Conservation (phyloP, 2,113 vertebrate species). For the Gobius niger region DNA sequence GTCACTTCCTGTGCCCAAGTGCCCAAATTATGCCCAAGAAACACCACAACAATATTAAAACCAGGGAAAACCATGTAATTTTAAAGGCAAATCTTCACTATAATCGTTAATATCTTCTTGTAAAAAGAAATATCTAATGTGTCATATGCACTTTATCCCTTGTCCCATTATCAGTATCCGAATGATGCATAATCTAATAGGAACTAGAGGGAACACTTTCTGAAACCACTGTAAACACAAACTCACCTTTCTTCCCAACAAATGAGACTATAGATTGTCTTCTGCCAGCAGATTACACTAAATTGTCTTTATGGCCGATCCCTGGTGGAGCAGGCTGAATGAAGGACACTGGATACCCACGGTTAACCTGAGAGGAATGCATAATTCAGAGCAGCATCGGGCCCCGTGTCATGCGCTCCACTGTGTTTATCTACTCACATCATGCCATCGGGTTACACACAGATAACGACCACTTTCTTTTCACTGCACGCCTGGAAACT, state of each 20-base stretch:
- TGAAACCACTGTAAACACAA: not conserved
- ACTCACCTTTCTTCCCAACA: not conserved
- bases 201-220: not conserved
- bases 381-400: conserved; percentile 89
- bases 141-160: not conserved
- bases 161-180: no score
- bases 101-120: no score
- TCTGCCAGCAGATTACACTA: not conserved
- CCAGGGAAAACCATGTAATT: no score
- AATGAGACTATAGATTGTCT: not conserved
- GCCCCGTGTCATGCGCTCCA: conserved; percentile 58
- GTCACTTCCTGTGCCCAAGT: no score
- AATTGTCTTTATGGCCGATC: conserved; percentile 69
- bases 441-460: conserved; percentile 73
- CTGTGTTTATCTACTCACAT: conserved; percentile 49
- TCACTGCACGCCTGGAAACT: conserved; percentile 14
- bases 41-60: no score
- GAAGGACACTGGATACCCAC: conserved; percentile 84
- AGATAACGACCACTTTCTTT: conserved; percentile 46
- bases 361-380: conserved; percentile 80
- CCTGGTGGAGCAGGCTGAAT: conserved; percentile 65
- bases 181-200: no score
- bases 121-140: no score
- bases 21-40: no score
- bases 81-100: no score